Evolutionary conservation across 1,140 invertebrate genomes (phyloP).

Genomic region (Drosophila subobscura): DNA sequence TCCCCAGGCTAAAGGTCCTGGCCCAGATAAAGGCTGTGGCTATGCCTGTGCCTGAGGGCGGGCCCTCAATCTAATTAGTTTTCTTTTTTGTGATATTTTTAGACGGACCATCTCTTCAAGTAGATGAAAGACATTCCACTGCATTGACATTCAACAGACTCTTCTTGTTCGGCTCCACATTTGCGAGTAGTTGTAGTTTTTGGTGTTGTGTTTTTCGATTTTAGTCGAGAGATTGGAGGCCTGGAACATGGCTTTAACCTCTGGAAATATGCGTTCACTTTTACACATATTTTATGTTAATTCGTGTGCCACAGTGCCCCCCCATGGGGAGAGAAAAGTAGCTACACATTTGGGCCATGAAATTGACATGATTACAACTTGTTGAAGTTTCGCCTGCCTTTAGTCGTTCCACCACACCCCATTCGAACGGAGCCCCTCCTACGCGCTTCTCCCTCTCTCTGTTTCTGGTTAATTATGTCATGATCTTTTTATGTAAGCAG

Average conservation of each 20-base stretch:
- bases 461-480: constrained; percentile 48
- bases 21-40: not conserved
- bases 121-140: not conserved
- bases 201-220: too few species aligned
- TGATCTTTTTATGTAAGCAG: constrained; percentile 32
- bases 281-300: constrained; percentile 28
- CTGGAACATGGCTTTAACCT: too few species aligned
- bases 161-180: too few species aligned
- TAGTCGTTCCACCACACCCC: constrained; percentile 10
- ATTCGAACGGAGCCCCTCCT: constrained; percentile 6
- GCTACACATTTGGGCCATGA: constrained; percentile 6
- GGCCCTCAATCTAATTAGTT: constrained; percentile 44
- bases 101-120: constrained; percentile 27
- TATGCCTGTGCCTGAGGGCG: constrained; percentile 10
- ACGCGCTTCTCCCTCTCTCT: constrained; percentile 19
- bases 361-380: constrained; percentile 22
- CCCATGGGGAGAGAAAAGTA: not conserved
- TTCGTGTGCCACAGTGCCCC: constrained; percentile 13
- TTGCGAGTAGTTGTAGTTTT: too few species aligned
- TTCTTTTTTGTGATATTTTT: constrained; percentile 33
- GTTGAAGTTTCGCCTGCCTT: too few species aligned
- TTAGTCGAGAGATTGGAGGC: too few species aligned
- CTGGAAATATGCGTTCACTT: not conserved
- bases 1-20: constrained; percentile 3
- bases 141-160: not conserved